Base-by-base conservation (phyloP, 2,797 vertebrate species). In the Phalanger gymnotis region DNA sequence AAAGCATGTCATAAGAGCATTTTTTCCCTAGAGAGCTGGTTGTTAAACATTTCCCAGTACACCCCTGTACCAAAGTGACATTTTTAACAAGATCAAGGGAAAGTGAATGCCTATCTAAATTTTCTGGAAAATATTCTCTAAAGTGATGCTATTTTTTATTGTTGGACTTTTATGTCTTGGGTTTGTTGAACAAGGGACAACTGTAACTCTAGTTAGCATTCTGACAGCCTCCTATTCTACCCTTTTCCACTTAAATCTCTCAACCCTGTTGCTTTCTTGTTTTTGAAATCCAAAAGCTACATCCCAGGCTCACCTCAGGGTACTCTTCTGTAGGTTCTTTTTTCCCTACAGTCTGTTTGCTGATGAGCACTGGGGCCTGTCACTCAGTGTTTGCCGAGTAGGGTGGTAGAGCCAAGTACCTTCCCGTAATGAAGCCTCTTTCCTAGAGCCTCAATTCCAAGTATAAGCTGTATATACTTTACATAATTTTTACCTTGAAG, bases 191-290 rank as follows among this genome's bases (percentile, higher is more conserved):
- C 16, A 4, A 16, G 13, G 4, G 13, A 0, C 22, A 34, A 53
- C 54, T 14, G 13, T 54, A 57, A 0, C 4, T 54, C 58, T 5
- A 0, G 10, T 27, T 9, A 51, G n/a, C 53, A 11, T 55, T 54
- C 93, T 0, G 6, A 11, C 3, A n/a, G 25, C 51, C 92, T 51
- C 57, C 34, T 2, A 1, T 3, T 0, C 54, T 0, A 0, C 47
- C 22, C 27, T 92, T 93, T 30, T 91, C 73, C 27, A 0, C 19
- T 25, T 25, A 4, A 0, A 2, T 30, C 5, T 92, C 94, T 92
- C 73, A 87, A 55, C 81, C 31, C 73, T 1, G 4, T 55, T 28
- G 34, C 58, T 40, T 28, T 47, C 91, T n/a, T 1, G 4, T 51
- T 16, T 22, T 34, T 40, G 51, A 55, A 7, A 16, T 22, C 58